These are phyloP conservation scores for Calephelis virginiensis DNA, from an alignment of 1,140 invertebrate species.

Conservation along the genomic window DNA sequence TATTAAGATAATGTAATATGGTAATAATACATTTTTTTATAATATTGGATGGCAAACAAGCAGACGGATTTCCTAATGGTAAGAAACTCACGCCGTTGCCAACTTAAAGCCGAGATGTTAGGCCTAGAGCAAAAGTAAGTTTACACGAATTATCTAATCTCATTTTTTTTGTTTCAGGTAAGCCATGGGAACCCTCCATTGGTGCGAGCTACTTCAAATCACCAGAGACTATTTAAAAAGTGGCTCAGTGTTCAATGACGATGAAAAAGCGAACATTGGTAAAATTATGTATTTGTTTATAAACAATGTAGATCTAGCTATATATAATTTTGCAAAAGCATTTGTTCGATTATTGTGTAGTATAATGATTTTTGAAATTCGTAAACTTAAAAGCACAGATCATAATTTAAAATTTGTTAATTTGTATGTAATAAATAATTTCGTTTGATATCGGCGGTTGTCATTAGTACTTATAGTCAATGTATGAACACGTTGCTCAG, in stretches of 20 bases:
- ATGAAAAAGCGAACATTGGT: conserved; percentile 22
- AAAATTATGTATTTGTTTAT: conserved; percentile 17
- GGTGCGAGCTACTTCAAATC: conserved; percentile 37
- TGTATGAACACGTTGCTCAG: conserved; percentile 72
- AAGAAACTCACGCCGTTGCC: too few species aligned
- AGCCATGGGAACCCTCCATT: conserved; percentile 60
- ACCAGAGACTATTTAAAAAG: conserved; percentile 52
- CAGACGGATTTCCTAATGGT: too few species aligned
- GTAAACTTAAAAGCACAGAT: conserved; percentile 58
- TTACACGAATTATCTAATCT: too few species aligned
- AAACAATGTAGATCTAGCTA: conserved; percentile 25
- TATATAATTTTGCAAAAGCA: conserved; percentile 33
- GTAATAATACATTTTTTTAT: not conserved
- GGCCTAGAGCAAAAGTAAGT: too few species aligned
- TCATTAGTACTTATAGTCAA: conserved; percentile 55
- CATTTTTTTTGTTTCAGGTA: conserved; percentile 62
- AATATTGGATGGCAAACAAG: too few species aligned
- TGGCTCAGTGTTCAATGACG: conserved; percentile 60
- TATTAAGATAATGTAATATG: not conserved
- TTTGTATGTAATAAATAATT: conserved; percentile 54
- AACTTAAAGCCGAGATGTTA: too few species aligned
- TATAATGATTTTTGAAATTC: conserved; percentile 41
- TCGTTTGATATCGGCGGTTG: conserved; percentile 49
- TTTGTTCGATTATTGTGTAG: conserved; percentile 37
- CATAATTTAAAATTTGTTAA: conserved; percentile 52